phyloP scores from a whole-genome alignment of 23 tunicate genomes.

The Clavelina lepadiformis region DNA sequence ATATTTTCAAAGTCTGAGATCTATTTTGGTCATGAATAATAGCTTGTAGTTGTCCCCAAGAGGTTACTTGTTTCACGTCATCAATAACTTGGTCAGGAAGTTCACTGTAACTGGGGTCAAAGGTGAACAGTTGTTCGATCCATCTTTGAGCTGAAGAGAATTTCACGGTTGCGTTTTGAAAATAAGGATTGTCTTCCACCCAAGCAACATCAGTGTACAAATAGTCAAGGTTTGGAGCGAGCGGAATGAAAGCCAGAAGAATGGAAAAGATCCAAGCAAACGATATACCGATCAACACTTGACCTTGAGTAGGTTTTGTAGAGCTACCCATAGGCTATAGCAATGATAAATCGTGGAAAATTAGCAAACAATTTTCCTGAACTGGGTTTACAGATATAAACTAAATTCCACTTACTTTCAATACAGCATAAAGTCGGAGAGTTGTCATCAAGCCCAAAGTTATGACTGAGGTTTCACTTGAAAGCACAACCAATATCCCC shows the following conservation, averaged over 20 bases:
- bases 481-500: not conserved
- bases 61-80: not conserved
- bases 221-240: not conserved
- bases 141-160: conserved; percentile 5
- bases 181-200: conserved; percentile 18
- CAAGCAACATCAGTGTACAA: conserved; percentile 7
- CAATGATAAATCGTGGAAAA: not conserved
- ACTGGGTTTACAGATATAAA: no score
- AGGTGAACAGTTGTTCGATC: not conserved
- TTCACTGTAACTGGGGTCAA: conserved; percentile 3
- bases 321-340: conserved; percentile 12
- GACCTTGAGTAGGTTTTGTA: not conserved
- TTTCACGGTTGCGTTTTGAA: not conserved
- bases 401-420: not conserved
- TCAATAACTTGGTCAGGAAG: not conserved
- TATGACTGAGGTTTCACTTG: not conserved
- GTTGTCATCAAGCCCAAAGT: not conserved
- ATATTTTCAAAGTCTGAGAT: no score
- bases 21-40: not conserved
- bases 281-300: not conserved
- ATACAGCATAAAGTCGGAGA: not conserved
- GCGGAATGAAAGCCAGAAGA: conserved; percentile 18
- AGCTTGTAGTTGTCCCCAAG: not conserved
- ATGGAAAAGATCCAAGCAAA: conserved; percentile 22
- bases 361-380: no score